These are phyloP conservation scores for Epicauta chinensis DNA, from an alignment of 1,140 invertebrate species.

Conservation along the genomic window DNA sequence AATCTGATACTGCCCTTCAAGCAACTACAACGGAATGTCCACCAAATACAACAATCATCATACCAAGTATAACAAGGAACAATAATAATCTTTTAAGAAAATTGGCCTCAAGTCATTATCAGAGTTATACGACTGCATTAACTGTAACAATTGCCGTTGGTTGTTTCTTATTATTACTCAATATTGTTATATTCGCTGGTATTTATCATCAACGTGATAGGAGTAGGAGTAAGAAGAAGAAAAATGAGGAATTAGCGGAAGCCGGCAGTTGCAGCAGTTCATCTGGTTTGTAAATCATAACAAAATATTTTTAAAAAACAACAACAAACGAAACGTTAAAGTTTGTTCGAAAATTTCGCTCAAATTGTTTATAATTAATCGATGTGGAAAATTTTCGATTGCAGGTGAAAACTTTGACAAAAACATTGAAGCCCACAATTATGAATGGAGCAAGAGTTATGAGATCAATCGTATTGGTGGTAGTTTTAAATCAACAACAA, in stretches of 20 bases:
- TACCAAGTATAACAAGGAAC: conserved; percentile 46
- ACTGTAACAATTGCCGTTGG: conserved; percentile 92
- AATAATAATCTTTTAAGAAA: conserved; percentile 58
- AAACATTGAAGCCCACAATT: conserved; percentile 16
- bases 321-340: conserved; percentile 50
- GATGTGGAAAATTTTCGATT: conserved; percentile 47
- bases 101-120: conserved; percentile 70
- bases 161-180: conserved; percentile 79
- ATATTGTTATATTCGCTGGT: conserved; percentile 89
- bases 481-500: neutral
- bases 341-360: conserved; percentile 23
- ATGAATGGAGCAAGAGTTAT: conserved; percentile 41
- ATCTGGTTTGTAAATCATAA: conserved; percentile 42
- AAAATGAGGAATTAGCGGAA: conserved; percentile 66
- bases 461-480: too few relatives aligned
- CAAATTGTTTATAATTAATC: too few relatives aligned
- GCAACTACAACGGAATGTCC: conserved; percentile 60
- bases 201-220: conserved; percentile 87
- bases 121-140: conserved; percentile 82
- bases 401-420: too few relatives aligned
- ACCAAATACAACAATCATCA: conserved; percentile 50
- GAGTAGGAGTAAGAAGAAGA: conserved; percentile 50
- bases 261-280: conserved; percentile 56
- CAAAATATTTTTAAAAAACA: too few relatives aligned
- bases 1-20: conserved; percentile 41